Base-by-base conservation (phyloP, 2,888 invertebrate genomes). In the Mimachlamys varia region DNA sequence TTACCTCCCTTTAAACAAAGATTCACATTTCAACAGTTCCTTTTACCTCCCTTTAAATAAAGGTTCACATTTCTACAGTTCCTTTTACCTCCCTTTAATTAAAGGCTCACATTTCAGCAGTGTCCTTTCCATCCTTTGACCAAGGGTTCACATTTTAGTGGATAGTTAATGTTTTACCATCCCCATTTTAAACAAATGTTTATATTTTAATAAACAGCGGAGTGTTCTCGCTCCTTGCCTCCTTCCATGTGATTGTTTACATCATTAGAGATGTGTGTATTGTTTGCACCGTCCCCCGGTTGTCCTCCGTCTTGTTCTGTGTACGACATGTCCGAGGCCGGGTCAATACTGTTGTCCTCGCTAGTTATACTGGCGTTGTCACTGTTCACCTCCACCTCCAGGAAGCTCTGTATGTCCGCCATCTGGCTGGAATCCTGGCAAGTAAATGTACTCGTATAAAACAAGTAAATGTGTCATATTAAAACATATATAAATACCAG, bases 281-380 rank as follows among this genome's bases (percentile, higher is more conserved):
- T 76, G 76, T 33, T 76, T 19, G 17, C n/a, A 27, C 0, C 33
- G 0, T 27, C 76, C 13, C 76, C 76, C 4, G 76, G 7, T 76
- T 33, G 27, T 76, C 76, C 76, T 27, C 76, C 76, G 33, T 76
- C 76, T 76, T 33, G 76, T 33, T 27, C 76, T 7, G 76, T 33
- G 17, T 15, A 76, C 2, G 76, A 76, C 76, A 76, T 33, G 76
- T 76, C 33, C 5, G 76, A 76, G 33, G 33, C 33, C 1, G 27
- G 76, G 33, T 76, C 76, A 76, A 15, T 3, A 15, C 87, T 50
- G 15, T 91, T 92, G 49, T 92, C 92, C 49, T 93, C 93, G 89
- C 93, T 93, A 22, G 92, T 92, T n/a, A 90, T 92, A 90, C 91
- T 92, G 12, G 33, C 88, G 22, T 91, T 89, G 62, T 92, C 93